Conservation (phyloP, 2,797 vertebrate species). For the Aulostomus chinensis region DNA sequence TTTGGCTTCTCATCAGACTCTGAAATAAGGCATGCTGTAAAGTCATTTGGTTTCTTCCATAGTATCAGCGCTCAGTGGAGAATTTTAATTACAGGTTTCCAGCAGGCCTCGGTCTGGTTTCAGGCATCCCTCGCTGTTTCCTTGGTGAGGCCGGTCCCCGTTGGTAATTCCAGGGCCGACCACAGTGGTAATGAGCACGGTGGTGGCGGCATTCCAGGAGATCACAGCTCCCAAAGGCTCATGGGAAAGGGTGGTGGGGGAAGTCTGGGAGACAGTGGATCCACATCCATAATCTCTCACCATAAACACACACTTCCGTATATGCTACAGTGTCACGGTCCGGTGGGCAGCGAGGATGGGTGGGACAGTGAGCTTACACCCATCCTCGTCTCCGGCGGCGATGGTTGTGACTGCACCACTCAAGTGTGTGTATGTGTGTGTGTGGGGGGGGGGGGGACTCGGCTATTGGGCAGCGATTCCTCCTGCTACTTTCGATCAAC, state of each 20-base stretch:
- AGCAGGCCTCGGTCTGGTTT: slow-evolving; percentile 73
- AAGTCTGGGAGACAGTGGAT: slow-evolving; percentile 72
- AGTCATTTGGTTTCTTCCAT: slow-evolving; percentile 81
- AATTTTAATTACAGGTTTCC: slow-evolving; percentile 84
- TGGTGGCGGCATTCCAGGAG: slow-evolving; percentile 71
- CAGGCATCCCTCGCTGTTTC: slow-evolving; percentile 80
- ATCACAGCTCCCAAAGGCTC: slow-evolving; percentile 71
- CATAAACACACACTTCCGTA: slow-evolving; percentile 75
- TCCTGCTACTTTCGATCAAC: slow-evolving; percentile 14
- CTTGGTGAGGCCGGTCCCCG: slow-evolving; percentile 66
- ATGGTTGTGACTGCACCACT: slow-evolving; percentile 58
- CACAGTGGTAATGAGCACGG: slow-evolving; percentile 80
- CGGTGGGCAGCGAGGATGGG: slow-evolving; percentile 62
- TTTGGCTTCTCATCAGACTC: slow-evolving; percentile 70
- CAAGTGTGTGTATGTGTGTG: too few relatives aligned
- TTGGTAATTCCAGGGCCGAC: slow-evolving; percentile 81
- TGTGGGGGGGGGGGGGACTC: slow-evolving; percentile 42
- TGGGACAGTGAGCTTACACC: slow-evolving; percentile 46
- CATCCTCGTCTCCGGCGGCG: slow-evolving; percentile 32
- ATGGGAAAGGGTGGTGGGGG: slow-evolving; percentile 78
- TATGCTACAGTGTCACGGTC: slow-evolving; percentile 60
- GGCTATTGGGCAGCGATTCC: slow-evolving; percentile 40
- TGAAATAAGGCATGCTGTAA: slow-evolving; percentile 78
- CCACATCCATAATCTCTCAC: slow-evolving; percentile 64
- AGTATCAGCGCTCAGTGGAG: slow-evolving; percentile 81